Conservation (phyloP, 2,888 invertebrate species). For the Pediacus dermestoides region DNA sequence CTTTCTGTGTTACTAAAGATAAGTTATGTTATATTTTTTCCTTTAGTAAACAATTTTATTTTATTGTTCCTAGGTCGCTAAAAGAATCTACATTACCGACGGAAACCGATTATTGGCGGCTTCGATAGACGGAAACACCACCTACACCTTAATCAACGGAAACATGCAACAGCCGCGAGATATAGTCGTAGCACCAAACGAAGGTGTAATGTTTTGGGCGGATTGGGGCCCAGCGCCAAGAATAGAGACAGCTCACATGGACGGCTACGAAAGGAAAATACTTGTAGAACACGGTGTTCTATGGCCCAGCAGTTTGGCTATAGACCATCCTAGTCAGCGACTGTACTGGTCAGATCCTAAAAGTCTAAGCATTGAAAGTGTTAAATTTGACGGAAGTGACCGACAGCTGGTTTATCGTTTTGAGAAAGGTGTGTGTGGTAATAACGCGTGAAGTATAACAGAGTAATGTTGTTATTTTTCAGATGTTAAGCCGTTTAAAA, state of each 20-base stretch:
- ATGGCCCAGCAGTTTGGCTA: conserved; percentile 73
- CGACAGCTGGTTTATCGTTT: conserved; percentile 59
- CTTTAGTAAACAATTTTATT: no score
- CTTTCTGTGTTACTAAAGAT: no score
- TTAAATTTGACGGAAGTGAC: conserved; percentile 65
- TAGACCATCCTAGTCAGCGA: conserved; percentile 70
- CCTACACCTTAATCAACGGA: conserved; percentile 54
- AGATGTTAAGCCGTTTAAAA: conserved; percentile 63
- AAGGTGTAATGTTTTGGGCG: conserved; percentile 72
- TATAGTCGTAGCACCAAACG: conserved; percentile 64
- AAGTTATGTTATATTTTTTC: no score
- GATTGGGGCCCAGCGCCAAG: conserved; percentile 64
- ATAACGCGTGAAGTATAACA: no score
- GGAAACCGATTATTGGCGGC: conserved; percentile 51
- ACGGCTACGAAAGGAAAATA: conserved; percentile 53
- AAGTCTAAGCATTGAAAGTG: conserved; percentile 66
- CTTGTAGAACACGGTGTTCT: conserved; percentile 61
- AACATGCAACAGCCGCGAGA: conserved; percentile 63
- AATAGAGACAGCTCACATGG: conserved; percentile 64
- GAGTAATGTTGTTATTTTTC: conserved; percentile 17
- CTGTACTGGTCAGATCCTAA: conserved; percentile 86
- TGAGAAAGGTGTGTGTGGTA: conserved; percentile 51
- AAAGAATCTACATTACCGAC: conserved; percentile 69
- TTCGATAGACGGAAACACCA: conserved; percentile 57
- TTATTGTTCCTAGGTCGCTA: no score